These are phyloP conservation scores for Rhopilema esculentum DNA, from an alignment of 30 jellyfish, hydroid and myxozoan genomes.

Conservation along the genomic window DNA sequence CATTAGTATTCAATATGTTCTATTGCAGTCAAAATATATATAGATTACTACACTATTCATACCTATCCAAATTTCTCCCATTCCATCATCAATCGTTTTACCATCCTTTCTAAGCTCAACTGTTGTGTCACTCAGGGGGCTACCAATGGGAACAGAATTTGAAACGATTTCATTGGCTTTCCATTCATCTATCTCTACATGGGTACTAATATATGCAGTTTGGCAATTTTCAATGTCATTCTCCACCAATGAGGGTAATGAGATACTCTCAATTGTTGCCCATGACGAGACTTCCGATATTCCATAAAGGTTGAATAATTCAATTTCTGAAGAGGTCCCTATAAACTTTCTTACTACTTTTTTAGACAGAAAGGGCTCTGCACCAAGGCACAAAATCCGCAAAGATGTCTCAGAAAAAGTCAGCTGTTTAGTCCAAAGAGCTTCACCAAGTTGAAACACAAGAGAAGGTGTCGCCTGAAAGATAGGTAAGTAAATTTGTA, in stretches of 20 bases:
- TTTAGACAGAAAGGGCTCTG: constrained; percentile 79
- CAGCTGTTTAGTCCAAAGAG: neutral
- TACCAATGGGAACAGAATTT: constrained; percentile 53
- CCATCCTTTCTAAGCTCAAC: constrained; percentile 61
- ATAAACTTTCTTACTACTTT: constrained; percentile 16
- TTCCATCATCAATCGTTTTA: constrained; percentile 17
- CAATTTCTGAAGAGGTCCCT: neutral
- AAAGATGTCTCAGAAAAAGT: constrained; percentile 48
- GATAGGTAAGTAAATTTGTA: neutral
- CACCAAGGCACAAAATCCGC: constrained; percentile 87
- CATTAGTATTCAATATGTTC: too few species aligned
- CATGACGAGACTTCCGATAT: constrained; percentile 85
- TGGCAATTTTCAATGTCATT: neutral
- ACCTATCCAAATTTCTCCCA: constrained; percentile 82
- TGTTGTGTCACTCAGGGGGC: constrained; percentile 56
- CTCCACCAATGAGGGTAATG: neutral
- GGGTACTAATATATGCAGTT: neutral
- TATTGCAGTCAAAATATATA: neutral
- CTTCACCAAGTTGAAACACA: constrained; percentile 42
- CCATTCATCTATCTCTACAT: neutral
- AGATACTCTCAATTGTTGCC: constrained; percentile 67
- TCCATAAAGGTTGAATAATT: constrained; percentile 72
- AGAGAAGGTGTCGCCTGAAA: constrained; percentile 77
- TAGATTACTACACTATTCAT: neutral
- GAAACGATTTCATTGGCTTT: neutral